phyloP scores from a whole-genome alignment of 2,113 vertebrate genomes.

The Pyrgilauda ruficollis region DNA sequence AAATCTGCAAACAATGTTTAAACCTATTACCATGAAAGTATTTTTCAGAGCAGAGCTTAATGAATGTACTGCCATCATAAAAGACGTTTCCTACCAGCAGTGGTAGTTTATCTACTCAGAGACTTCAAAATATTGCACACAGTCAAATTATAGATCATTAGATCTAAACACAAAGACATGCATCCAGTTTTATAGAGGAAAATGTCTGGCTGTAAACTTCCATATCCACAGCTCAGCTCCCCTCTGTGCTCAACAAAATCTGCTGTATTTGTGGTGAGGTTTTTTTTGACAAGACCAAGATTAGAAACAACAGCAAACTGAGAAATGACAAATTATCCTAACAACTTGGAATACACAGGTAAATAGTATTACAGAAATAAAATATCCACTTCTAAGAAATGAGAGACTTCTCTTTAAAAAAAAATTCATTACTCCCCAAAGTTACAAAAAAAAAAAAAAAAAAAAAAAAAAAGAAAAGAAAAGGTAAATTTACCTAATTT shows the following conservation, averaged over 20 bases:
- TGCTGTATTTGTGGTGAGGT: not conserved
- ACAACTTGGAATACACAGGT: not conserved
- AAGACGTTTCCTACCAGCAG: not conserved
- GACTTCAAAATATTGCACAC: not conserved
- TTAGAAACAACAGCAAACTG: not conserved
- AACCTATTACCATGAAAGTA: not conserved
- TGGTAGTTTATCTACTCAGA: not conserved
- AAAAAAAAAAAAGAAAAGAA: not conserved
- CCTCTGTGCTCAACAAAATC: not conserved
- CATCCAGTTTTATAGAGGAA: not conserved
- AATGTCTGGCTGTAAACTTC: not conserved
- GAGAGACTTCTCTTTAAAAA: not conserved
- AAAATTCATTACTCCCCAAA: not conserved
- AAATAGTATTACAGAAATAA: not conserved
- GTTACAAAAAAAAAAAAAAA: no score
- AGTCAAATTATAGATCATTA: not conserved
- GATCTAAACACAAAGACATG: not conserved
- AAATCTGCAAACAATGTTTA: not conserved
- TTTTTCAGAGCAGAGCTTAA: not conserved
- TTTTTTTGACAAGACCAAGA: not conserved
- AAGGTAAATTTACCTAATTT: slow-evolving; percentile 80
- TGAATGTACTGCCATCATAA: not conserved
- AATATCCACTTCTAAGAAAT: not conserved
- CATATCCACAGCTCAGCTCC: not conserved
- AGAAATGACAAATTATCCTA: not conserved